These are phyloP conservation scores for Sphaerophoria rueppellii DNA, from an alignment of 2,888 invertebrate species.

Conservation along the genomic window DNA sequence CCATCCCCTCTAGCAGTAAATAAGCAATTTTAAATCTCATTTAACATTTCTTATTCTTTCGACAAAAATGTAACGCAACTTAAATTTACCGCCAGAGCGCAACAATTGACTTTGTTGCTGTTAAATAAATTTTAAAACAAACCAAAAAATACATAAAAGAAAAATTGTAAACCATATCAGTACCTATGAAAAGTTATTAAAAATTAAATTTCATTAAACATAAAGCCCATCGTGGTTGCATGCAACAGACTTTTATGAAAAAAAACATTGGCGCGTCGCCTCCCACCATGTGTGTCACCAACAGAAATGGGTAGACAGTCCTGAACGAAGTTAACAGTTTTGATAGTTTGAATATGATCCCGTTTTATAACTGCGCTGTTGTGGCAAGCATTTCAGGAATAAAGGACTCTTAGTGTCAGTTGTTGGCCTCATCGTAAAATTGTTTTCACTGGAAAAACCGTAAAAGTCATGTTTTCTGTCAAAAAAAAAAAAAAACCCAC, in stretches of 20 bases:
- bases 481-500: constrained; percentile 35
- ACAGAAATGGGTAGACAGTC: not conserved
- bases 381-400: constrained; percentile 27
- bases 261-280: not conserved
- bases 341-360: constrained; percentile 65
- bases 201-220: constrained; percentile 73
- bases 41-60: not conserved
- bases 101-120: constrained; percentile 37
- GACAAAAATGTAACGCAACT: constrained; percentile 16
- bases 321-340: constrained; percentile 22
- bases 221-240: constrained; percentile 47
- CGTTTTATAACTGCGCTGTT: constrained; percentile 43
- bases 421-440: constrained; percentile 62
- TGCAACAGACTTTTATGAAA: not conserved
- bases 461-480: constrained; percentile 68
- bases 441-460: constrained; percentile 64
- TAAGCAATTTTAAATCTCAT: constrained; percentile 25
- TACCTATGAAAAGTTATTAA: constrained; percentile 62
- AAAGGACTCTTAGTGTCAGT: constrained; percentile 43
- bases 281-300: not conserved
- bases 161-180: not conserved
- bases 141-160: not conserved
- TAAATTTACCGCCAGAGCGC: constrained; percentile 5
- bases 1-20: not conserved
- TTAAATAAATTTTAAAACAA: not conserved